Evolutionary conservation across 2,113 vertebrate species (phyloP), one percentile per base, ranked within the genome.

Genomic region (Dicentrarchus labrax): DNA sequence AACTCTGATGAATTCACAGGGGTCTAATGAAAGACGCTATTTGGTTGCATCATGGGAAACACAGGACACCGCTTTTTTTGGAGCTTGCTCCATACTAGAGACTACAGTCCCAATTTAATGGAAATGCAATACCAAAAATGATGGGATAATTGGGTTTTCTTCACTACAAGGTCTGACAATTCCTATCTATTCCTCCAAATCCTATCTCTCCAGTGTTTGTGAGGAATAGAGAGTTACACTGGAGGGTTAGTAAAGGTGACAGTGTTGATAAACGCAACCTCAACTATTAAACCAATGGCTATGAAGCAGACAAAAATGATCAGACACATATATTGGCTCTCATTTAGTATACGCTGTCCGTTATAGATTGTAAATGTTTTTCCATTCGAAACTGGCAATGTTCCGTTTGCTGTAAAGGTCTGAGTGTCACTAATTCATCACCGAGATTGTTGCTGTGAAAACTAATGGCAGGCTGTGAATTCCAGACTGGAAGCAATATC

Each of bases 241-340:
- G 11, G 22, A 79, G 48, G 17, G 24, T 62, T 21, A 45, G 10
- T 50, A 19, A 74, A 80, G 45, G 67, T 77, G n/a, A 71, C 13
- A 16, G 7, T 67, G 43, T 53, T 66, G 53, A 88, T 53, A 22
- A 83, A 77, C 77, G 39, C 10, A 47, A 24, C 60, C 36, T 60
- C 24, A 75, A 65, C 65, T 15, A 66, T 59, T 56, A 51, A 56
- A 39, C 21, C 8, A 72, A 22, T 53, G 38, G 47, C 74, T 12
- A 60, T 54, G 17, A 24, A 59, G 62, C 50, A 70, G 75, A 59
- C 43, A 57, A n/a, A 57, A 65, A 43, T 50, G 57, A 48, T 39
- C 69, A 39, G 48, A 62, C 51, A 10, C 19, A 47, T 39, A 56
- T 19, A 56, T 21, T 67, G n/a, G 53, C 73, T 78, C 47, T 71